Evolutionary conservation across 1,140 invertebrate genomes (phyloP), one percentile per base, ranked within the genome.

Genomic region (Drosophila suzukii): DNA sequence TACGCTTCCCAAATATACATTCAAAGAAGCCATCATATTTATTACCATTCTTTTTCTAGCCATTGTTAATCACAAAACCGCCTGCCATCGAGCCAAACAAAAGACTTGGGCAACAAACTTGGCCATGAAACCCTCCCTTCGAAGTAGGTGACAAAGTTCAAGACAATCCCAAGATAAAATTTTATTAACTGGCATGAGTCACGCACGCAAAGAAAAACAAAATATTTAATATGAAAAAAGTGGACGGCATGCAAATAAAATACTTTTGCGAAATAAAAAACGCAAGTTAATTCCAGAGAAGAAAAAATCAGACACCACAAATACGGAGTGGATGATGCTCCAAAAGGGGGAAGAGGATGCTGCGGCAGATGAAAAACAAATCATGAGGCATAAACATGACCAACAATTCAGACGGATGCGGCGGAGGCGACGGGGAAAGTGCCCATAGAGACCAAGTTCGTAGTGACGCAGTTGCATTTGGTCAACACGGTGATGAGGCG

Each of bases 101-200:
- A 88, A 88, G 81, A 88, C 83, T 91, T 78, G 76, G 76, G 73
- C 68, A 82, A 79, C 89, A 68, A 84, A 89, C 83, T 79, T 80
- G 61, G 38, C 57, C 68, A 32, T 65, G 61, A 82, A 73, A 73
- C 24, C 60, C 39, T 63, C 47, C 47, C 56, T 56, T 49, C 24
- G 10, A 58, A 44, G 38, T 27, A 30, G 54, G 46, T 63, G 76
- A 61, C 57, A 76, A 75, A 75, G 50, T 71, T 71, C 65, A 71
- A 57, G 65, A 71, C 65, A 71, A 58, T 70, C 51, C 20, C 67
- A 70, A 70, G 38, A 70, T 49, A 49, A 15, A 47, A 39, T 70
- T 34, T 71, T 71, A 70, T 58, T 71, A 61, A 77, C 61, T 47
- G 24, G n/a, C 34, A 74, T 84, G 81, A 84, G 34, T 84, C 81